phyloP scores from a whole-genome alignment of 2,888 invertebrate species.

The Xestia sexstrigata region DNA sequence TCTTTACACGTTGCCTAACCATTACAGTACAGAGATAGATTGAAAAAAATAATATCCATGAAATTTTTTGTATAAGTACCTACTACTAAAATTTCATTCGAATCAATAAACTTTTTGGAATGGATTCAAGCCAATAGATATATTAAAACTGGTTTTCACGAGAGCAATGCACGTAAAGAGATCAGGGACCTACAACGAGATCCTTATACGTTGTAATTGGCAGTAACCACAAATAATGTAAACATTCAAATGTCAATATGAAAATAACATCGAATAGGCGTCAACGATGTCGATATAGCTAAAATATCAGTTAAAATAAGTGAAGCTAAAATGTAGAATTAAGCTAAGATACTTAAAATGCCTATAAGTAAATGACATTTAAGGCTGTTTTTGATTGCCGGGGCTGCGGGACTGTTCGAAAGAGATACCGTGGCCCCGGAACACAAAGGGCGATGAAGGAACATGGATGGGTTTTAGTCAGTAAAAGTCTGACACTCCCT shows the following conservation, averaged over 20 bases:
- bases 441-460: too few relatives aligned
- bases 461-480: too few relatives aligned
- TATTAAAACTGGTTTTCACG: slow-evolving; percentile 9
- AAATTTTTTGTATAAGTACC: background rate
- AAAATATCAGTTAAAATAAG: slow-evolving; percentile 8
- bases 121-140: background rate
- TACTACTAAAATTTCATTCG: background rate
- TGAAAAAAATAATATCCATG: too few relatives aligned
- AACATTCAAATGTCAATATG: slow-evolving; percentile 15
- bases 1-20: background rate
- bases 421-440: too few relatives aligned
- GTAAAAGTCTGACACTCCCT: too few relatives aligned
- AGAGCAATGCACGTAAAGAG: slow-evolving; percentile 9
- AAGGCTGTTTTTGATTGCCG: background rate
- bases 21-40: background rate
- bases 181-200: slow-evolving; percentile 32
- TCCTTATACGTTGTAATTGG: background rate
- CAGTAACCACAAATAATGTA: background rate
- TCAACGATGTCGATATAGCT: slow-evolving; percentile 13
- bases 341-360: slow-evolving; percentile 6
- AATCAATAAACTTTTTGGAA: slow-evolving; percentile 2
- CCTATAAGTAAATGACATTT: background rate
- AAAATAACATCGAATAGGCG: slow-evolving; percentile 23
- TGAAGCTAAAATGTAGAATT: background rate
- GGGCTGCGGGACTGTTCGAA: too few relatives aligned